These are phyloP conservation scores for Zaprionus taronus DNA, from an alignment of 1,140 invertebrate species.

Conservation along the genomic window DNA sequence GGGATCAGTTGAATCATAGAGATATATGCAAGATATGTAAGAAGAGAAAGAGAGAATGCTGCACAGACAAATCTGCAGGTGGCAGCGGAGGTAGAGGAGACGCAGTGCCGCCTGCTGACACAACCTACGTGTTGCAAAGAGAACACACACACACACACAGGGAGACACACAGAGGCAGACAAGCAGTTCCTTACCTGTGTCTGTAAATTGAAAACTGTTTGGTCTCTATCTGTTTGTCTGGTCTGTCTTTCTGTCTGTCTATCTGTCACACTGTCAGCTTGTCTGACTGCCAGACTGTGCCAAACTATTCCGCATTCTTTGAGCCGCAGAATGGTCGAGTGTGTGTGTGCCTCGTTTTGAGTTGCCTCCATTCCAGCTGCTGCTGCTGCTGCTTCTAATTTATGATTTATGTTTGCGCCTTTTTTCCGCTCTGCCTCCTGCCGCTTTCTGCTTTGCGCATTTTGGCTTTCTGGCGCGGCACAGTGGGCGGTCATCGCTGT, in stretches of 20 bases:
- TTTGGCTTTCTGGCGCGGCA: conserved; percentile 36
- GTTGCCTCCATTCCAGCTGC: conserved; percentile 53
- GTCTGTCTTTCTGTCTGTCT: conserved; percentile 10
- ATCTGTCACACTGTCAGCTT: conserved; percentile 16
- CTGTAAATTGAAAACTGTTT: conserved; percentile 5
- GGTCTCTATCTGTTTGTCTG: conserved; percentile 13
- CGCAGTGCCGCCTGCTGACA: conserved; percentile 61
- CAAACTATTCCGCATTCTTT: conserved; percentile 77
- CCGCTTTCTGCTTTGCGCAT: background rate
- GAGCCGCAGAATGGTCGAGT: conserved; percentile 35
- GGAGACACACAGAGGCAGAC: background rate
- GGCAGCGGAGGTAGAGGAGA: conserved; percentile 21
- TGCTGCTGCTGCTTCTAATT: conserved; percentile 62
- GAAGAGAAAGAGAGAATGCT: conserved; percentile 42
- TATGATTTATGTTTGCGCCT: conserved; percentile 69
- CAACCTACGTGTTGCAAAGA: conserved; percentile 61
- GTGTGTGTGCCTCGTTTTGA: conserved; percentile 23
- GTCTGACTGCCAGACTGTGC: conserved; percentile 31
- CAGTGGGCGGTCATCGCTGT: conserved; percentile 66
- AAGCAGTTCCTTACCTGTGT: background rate
- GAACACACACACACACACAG: background rate
- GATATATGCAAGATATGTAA: background rate
- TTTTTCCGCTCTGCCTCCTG: conserved; percentile 16
- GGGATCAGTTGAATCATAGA: conserved; percentile 28
- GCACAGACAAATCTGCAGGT: conserved; percentile 32